Conservation (phyloP, 2,888 invertebrate species). For the Xanthia icteritia region DNA sequence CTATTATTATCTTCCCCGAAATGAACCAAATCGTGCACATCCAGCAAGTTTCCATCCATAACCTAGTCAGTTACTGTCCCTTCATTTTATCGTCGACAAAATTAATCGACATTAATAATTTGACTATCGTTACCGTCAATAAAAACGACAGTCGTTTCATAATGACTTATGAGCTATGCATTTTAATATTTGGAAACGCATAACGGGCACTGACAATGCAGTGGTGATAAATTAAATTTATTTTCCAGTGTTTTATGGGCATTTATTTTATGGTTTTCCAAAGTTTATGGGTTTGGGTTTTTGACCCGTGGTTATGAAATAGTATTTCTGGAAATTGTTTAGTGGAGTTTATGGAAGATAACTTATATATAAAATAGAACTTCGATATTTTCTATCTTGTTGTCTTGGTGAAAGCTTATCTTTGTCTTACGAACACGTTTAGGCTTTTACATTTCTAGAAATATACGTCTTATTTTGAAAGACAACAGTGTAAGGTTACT, state of each 20-base stretch:
- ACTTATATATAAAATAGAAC: too few relatives aligned
- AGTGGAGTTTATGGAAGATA: neutral
- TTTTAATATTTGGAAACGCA: slow-evolving; percentile 48
- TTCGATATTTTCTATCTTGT: neutral
- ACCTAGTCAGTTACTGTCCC: slow-evolving; percentile 19
- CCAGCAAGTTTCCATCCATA: slow-evolving; percentile 1
- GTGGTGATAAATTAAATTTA: slow-evolving; percentile 56
- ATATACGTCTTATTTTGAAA: neutral
- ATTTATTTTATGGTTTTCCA: slow-evolving; percentile 35
- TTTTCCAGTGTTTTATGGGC: slow-evolving; percentile 43
- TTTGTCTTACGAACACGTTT: neutral
- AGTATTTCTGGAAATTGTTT: neutral
- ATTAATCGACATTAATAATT: slow-evolving; percentile 58
- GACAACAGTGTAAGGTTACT: neutral
- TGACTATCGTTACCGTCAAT: slow-evolving; percentile 48
- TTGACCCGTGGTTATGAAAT: slow-evolving; percentile 14
- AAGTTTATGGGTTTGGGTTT: slow-evolving; percentile 33
- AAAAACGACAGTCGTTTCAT: slow-evolving; percentile 51
- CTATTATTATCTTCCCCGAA: neutral
- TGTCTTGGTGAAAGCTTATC: neutral
- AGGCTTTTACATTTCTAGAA: slow-evolving; percentile 2
- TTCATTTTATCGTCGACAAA: slow-evolving; percentile 26
- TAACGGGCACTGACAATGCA: slow-evolving; percentile 51
- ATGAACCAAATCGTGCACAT: neutral
- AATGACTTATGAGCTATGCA: slow-evolving; percentile 57